Base-by-base conservation (phyloP, 2,797 vertebrate genomes). In the Myotis daubentonii region DNA sequence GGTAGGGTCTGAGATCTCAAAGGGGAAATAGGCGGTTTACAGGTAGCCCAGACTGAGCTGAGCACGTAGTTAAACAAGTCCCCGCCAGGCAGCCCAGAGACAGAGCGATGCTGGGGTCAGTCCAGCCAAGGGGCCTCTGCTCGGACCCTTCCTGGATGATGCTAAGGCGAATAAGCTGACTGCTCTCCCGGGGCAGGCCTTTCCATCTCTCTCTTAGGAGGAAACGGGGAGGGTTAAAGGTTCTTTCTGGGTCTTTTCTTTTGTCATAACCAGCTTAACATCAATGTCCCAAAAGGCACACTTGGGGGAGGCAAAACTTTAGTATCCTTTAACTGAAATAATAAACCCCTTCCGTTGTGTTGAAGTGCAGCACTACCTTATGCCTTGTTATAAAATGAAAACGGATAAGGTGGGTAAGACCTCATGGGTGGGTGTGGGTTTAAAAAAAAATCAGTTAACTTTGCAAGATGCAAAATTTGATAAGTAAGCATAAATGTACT, bases 401-500 rank as follows among this genome's bases (percentile, higher is more conserved):
- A 68, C 13, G 5, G 41, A 41, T 44, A 86, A 86, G 85, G 86
- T 28, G 28, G 10, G 38, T 89, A n/a, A 74, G 81, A 19, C 89
- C 55, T 94, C 60, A 47, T 49, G 44, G 41, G 10, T 71, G 25
- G 12, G 12, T 93, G 3, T 83, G 89, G 44, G 62, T 72, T 78
- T 87, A 28, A 78, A 72, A 78, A 72, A 90, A 86, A 83, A 66
- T 11, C 60, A 72, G 89, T 93, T 19, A 62, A 79, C 72, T 89
- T 97, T 89, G 51, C 80, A 96, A 97, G 81, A 68, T 80, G 30
- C 41, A 95, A 91, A 84, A 74, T 30, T 68, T 88, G 79, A 57
- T 96, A 36, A 36, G 36, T 36, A 36, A 36, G 36, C 36, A 13
- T 93, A 96, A 95, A 93, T 96, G 83, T 96, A 65, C 80, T 82